These are phyloP conservation scores for Boloria selene DNA, from an alignment of 2,888 invertebrate genomes.

Conservation along the genomic window DNA sequence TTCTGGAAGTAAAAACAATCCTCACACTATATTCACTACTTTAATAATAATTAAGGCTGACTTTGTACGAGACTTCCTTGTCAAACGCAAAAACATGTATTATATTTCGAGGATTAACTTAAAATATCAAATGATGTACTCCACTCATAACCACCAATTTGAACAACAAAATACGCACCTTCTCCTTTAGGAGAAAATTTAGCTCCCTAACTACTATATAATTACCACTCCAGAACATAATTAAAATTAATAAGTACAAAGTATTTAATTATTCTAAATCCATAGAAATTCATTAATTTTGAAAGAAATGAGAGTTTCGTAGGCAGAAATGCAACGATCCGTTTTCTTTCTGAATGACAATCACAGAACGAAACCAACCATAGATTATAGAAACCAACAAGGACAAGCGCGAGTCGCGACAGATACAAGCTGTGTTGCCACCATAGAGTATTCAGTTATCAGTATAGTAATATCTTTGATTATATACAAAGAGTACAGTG, in stretches of 20 bases:
- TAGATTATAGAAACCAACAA: too few species aligned
- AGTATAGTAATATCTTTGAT: too few species aligned
- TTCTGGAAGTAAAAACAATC: slow-evolving; percentile 84
- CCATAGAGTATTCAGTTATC: too few species aligned
- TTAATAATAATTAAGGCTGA: not conserved
- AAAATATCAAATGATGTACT: slow-evolving; percentile 41
- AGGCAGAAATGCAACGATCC: slow-evolving; percentile 68
- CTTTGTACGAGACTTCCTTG: not conserved
- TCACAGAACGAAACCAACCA: too few species aligned
- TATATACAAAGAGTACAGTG: too few species aligned
- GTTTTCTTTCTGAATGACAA: slow-evolving; percentile 58
- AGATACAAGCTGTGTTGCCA: slow-evolving; percentile 18
- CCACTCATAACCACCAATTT: slow-evolving; percentile 71
- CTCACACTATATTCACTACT: slow-evolving; percentile 8
- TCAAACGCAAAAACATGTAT: not conserved
- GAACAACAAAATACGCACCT: slow-evolving; percentile 81
- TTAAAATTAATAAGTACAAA: slow-evolving; percentile 75
- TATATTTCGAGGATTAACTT: not conserved
- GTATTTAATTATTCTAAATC: slow-evolving; percentile 66
- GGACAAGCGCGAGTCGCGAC: slow-evolving; percentile 29
- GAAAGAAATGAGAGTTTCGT: slow-evolving; percentile 62
- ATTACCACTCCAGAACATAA: slow-evolving; percentile 93
- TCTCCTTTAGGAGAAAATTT: slow-evolving; percentile 89
- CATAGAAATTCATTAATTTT: slow-evolving; percentile 71
- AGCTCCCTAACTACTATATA: slow-evolving; percentile 87